A percentile compares a stretch with the other conserved stretches of the same genome.
Conservation (phyloP, 2,888 invertebrate genomes). For the Prostheceraeus crozeri region DNA sequence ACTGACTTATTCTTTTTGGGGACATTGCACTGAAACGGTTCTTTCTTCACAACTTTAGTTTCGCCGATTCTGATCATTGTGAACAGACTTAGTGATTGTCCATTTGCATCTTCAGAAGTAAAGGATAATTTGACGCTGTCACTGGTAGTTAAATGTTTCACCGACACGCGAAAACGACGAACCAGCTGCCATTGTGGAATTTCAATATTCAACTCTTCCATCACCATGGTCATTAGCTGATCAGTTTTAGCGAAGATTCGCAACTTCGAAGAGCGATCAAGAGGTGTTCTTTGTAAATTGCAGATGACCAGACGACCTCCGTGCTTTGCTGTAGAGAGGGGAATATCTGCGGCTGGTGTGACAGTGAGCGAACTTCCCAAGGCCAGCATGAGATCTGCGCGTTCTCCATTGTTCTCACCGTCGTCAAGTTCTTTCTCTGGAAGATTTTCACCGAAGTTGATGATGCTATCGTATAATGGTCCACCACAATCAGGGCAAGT, state of each 20-base stretch:
- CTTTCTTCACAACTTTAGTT: too few relatives aligned
- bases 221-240: constrained; percentile 10
- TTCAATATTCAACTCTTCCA: neutral
- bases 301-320: constrained; percentile 26
- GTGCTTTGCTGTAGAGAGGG: neutral
- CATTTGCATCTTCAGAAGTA: too few relatives aligned
- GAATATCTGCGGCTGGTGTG: constrained; percentile 48
- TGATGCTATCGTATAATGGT: constrained; percentile 51
- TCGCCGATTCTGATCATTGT: too few relatives aligned
- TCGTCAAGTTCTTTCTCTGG: constrained; percentile 45
- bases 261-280: neutral
- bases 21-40: too few relatives aligned
- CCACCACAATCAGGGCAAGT: constrained; percentile 46
- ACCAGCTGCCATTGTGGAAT: constrained; percentile 16
- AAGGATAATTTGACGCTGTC: too few relatives aligned
- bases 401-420: constrained; percentile 45
- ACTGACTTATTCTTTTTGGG: too few relatives aligned
- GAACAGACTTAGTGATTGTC: too few relatives aligned
- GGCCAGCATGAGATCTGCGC: constrained; percentile 46
- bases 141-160: too few relatives aligned
- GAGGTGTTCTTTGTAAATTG: constrained; percentile 33
- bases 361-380: constrained; percentile 50
- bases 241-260: constrained; percentile 27
- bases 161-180: too few relatives aligned
- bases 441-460: constrained; percentile 51